phyloP scores from a whole-genome alignment of 1,140 invertebrate species.

The Stenopsyche tienmushanensis region DNA sequence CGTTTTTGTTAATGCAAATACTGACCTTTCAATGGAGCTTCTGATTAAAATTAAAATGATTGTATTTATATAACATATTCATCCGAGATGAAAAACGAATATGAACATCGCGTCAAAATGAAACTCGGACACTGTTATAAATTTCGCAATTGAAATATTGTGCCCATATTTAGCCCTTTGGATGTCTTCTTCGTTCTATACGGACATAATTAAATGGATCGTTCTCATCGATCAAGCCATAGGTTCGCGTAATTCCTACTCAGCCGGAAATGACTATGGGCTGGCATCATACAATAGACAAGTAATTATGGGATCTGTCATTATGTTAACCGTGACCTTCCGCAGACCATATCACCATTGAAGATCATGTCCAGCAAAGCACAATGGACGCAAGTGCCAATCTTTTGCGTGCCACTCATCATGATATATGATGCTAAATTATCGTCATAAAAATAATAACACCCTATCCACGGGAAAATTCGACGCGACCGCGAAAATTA shows the following conservation, averaged over 20 bases:
- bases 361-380: background rate
- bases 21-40: too few species aligned
- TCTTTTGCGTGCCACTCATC: slow-evolving; percentile 7
- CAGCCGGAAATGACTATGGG: background rate
- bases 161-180: too few species aligned
- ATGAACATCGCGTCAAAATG: too few species aligned
- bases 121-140: too few species aligned
- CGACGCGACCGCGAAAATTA: too few species aligned
- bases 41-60: too few species aligned
- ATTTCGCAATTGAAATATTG: too few species aligned
- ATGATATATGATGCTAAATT: too few species aligned
- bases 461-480: too few species aligned
- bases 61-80: too few species aligned
- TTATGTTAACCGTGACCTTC: slow-evolving; percentile 7
- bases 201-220: background rate
- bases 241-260: background rate
- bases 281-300: background rate
- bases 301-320: slow-evolving; percentile 2
- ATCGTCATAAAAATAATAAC: background rate
- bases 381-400: background rate
- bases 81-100: too few species aligned
- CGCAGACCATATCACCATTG: background rate
- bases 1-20: too few species aligned
- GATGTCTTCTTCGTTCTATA: background rate
- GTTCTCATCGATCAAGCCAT: background rate